Percentiles rank a stretch among this genome's conserved stretches.
Conservation (phyloP, 2,797 vertebrate species). For the Cirrhinus mrigala region DNA sequence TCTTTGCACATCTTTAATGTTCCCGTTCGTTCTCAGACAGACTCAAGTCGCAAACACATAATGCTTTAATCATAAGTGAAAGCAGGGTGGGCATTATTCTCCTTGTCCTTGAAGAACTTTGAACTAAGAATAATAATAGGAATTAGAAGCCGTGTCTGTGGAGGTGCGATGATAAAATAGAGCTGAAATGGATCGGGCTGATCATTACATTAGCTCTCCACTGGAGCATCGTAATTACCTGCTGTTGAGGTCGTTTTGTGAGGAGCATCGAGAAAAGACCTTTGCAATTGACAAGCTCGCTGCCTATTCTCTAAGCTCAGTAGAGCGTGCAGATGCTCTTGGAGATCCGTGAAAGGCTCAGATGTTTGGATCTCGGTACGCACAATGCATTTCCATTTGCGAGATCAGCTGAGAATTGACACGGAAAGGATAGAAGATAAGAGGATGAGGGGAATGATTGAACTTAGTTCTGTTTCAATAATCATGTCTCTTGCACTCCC, state of each 20-base stretch:
- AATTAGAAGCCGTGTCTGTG: constrained; percentile 41
- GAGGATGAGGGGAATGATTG: constrained; percentile 24
- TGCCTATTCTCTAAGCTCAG: constrained; percentile 15
- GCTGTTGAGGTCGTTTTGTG: constrained; percentile 14
- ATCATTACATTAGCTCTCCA: constrained; percentile 42
- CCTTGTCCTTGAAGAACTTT: constrained; percentile 48
- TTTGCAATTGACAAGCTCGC: background rate
- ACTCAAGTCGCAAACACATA: constrained; percentile 46
- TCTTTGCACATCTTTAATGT: constrained; percentile 19
- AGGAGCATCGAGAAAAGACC: constrained; percentile 7
- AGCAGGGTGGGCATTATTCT: constrained; percentile 26
- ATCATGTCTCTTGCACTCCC: background rate
- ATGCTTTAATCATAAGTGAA: constrained; percentile 50
- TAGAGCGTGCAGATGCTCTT: constrained; percentile 15
- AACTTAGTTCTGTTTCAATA: constrained; percentile 32
- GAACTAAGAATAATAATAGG: constrained; percentile 48
- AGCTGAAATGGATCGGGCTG: constrained; percentile 21
- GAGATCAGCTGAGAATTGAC: constrained; percentile 18
- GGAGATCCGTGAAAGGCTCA: constrained; percentile 6
- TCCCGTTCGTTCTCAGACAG: constrained; percentile 33
- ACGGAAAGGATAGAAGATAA: constrained; percentile 16
- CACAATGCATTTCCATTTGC: constrained; percentile 1
- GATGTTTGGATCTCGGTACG: constrained; percentile 1
- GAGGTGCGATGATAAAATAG: constrained; percentile 9
- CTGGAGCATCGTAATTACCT: constrained; percentile 37